phyloP scores from a whole-genome alignment of 2,113 vertebrate species.

The Penelope pileata region DNA sequence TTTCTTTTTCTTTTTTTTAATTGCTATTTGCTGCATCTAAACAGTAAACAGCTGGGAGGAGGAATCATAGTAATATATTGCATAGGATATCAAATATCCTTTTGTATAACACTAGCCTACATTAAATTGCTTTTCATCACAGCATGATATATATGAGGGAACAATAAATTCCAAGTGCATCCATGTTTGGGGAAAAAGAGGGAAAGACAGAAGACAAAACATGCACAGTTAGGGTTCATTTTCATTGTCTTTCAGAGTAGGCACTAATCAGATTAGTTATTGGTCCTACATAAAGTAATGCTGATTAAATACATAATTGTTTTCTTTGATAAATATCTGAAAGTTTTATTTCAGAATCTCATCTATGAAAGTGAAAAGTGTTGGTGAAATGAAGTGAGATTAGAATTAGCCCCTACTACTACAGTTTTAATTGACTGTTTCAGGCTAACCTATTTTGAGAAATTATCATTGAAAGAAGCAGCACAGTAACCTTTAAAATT shows the following conservation, averaged over 20 bases:
- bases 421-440: background rate
- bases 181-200: background rate
- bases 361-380: background rate
- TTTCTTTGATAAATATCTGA: background rate
- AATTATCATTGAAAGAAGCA: background rate
- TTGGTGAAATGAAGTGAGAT: background rate
- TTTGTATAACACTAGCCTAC: background rate
- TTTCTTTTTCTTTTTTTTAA: background rate
- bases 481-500: background rate
- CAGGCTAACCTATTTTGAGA: background rate
- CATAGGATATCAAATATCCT: background rate
- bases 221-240: background rate
- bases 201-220: background rate
- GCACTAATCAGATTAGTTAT: background rate
- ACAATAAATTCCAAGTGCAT: background rate
- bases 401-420: background rate
- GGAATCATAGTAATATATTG: background rate
- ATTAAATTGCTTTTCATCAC: constrained; percentile 10
- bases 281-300: background rate
- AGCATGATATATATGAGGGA: background rate
- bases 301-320: background rate
- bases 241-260: background rate
- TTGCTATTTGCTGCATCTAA: background rate
- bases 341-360: background rate
- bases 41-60: background rate